Base-by-base conservation (phyloP, 2,888 invertebrate species). In the Siphlonurus alternatus region DNA sequence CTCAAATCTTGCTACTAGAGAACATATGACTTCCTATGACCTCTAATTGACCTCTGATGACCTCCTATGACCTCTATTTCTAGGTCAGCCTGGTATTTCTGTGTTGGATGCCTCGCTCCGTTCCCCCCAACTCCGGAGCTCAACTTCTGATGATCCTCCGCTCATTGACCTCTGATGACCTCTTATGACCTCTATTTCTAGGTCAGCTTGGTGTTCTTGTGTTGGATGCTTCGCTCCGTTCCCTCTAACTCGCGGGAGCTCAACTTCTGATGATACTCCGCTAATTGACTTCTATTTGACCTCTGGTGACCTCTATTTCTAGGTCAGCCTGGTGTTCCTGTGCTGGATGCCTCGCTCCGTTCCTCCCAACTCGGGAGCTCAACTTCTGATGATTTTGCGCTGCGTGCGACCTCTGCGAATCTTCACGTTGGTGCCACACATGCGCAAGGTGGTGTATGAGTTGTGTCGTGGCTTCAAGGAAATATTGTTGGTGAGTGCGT, bases 361-460 rank as follows among this genome's bases (percentile, higher is more conserved):
- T 56, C 90, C 93, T 61, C 92, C 94, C 22, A 94, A 94, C 75
- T 96, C 96, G 3, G 84, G 88, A 0, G 94, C 95, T 5, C 98
- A 99, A 76, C 80, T 96, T 66, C 77, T 99, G 63, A 94, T 99
- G 93, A 94, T 99, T 68, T 79, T 98, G 69, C 86, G 99, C 64
- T 98, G 98, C 76, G 87, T 99, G 69, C 83, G 99, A 10, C 99
- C 99, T 1, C 79, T 99, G 66, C 78, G 99, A 64, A 99, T 99
- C 70, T 99, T 99, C 77, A 96, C 96, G 25, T 80, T 98, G 64
- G 97, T 99, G 25, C 99, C 99, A 62, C 99, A 99, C 76, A 99
- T 99, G 94, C 83, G 98, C 68, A 94, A 97, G 78, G 98, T 99
- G 22, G 99, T 99, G 64, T 97, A 95, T 75, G 99, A 99, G 74